Evolutionary conservation across 92 coral and sea anemone species (phyloP).

Genomic region (Umimayanthus chanpuru): DNA sequence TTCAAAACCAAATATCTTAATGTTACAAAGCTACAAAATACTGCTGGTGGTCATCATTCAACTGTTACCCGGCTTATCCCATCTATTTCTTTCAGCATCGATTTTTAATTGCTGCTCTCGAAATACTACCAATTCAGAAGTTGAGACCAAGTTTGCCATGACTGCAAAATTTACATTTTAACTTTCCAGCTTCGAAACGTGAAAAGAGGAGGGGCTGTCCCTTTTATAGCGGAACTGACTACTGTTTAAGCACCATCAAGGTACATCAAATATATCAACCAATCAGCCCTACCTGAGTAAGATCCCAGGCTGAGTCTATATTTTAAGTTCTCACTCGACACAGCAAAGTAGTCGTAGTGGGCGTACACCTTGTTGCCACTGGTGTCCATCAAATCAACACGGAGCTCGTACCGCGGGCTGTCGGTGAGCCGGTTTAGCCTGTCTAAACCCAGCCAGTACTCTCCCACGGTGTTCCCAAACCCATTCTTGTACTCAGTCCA

Average conservation of each 20-base stretch:
- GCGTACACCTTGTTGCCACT: slow-evolving; percentile 25
- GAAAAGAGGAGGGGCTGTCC: too few relatives aligned
- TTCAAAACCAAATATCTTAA: too few relatives aligned
- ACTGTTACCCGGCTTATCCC: too few relatives aligned
- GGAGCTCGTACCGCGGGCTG: slow-evolving; percentile 8
- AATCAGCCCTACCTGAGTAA: slow-evolving; percentile 23
- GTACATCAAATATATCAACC: neutral
- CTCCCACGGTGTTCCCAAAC: neutral
- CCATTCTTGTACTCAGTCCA: slow-evolving; percentile 24
- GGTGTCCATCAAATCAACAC: slow-evolving; percentile 44
- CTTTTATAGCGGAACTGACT: too few relatives aligned
- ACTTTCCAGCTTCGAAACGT: too few relatives aligned
- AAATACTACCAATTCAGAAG: too few relatives aligned
- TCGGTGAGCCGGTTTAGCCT: slow-evolving; percentile 15
- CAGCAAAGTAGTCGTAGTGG: slow-evolving; percentile 27
- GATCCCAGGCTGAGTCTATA: slow-evolving; percentile 33
- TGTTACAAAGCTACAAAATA: too few relatives aligned
- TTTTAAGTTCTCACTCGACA: slow-evolving; percentile 18
- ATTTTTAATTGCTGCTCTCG: too few relatives aligned
- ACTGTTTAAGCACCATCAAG: neutral
- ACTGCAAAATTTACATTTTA: too few relatives aligned
- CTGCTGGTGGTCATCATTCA: too few relatives aligned
- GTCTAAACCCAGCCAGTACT: slow-evolving; percentile 14
- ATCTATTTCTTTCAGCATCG: too few relatives aligned
- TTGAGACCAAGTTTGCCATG: too few relatives aligned